Percentiles rank a stretch among this genome's conserved stretches.
These are phyloP conservation scores for Drosophila bocqueti DNA, from an alignment of 1,140 invertebrate genomes.

Conservation along the genomic window DNA sequence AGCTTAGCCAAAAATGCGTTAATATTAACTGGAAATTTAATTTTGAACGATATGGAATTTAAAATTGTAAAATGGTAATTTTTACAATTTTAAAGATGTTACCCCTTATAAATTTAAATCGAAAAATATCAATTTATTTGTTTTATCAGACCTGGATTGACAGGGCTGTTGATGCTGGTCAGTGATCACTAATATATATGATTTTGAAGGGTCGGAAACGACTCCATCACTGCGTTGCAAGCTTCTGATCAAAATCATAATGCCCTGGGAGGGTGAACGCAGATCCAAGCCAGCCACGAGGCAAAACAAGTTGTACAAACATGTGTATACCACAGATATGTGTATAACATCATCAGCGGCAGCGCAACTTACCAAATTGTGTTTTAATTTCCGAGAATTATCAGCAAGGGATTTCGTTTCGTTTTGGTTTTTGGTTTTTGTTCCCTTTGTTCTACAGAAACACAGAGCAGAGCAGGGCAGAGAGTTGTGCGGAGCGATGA, in stretches of 20 bases:
- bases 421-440: constrained; percentile 30
- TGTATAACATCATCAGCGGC: constrained; percentile 60
- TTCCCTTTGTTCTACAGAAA: constrained; percentile 66
- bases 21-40: not conserved
- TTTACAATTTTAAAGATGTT: too few species aligned
- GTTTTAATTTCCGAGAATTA: constrained; percentile 81
- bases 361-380: constrained; percentile 63
- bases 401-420: constrained; percentile 47
- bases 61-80: too few species aligned
- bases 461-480: constrained; percentile 20
- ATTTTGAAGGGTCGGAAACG: not conserved
- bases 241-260: not conserved
- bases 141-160: not conserved
- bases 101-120: not conserved
- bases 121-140: not conserved
- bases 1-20: not conserved
- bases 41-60: not conserved
- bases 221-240: not conserved
- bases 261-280: constrained; percentile 2
- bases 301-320: constrained; percentile 75
- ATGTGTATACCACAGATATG: constrained; percentile 46
- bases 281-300: constrained; percentile 56
- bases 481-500: constrained; percentile 46
- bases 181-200: not conserved
- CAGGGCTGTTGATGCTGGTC: not conserved